Evolutionary conservation across 2,888 invertebrate species (phyloP).

Genomic region (Athalia cordata): DNA sequence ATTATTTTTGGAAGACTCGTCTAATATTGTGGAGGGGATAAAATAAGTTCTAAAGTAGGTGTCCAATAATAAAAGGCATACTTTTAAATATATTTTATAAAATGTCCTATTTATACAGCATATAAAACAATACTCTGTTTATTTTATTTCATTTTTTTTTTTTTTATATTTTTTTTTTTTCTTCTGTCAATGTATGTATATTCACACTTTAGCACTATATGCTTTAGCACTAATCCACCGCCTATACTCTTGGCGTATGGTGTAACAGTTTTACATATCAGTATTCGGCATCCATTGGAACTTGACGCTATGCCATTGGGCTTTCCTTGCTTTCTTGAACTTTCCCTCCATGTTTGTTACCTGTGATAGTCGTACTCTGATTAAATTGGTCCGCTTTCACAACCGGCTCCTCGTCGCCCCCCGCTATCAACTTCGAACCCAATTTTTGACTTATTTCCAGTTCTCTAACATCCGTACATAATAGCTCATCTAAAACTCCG

Average conservation of each 20-base stretch:
- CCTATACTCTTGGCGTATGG: slow-evolving; percentile 16
- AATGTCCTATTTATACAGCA: slow-evolving; percentile 73
- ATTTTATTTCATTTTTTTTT: slow-evolving; percentile 22
- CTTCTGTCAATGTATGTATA: slow-evolving; percentile 65
- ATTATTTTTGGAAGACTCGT: background rate
- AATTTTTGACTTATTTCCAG: slow-evolving; percentile 64
- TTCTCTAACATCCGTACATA: slow-evolving; percentile 63
- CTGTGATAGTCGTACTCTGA: slow-evolving; percentile 53
- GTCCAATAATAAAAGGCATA: slow-evolving; percentile 51
- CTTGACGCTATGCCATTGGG: slow-evolving; percentile 58
- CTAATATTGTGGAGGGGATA: background rate
- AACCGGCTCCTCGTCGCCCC: slow-evolving; percentile 16
- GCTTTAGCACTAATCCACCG: slow-evolving; percentile 62
- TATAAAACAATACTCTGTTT: slow-evolving; percentile 74
- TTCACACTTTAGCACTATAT: slow-evolving; percentile 72
- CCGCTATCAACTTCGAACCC: slow-evolving; percentile 56
- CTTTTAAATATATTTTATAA: slow-evolving; percentile 73
- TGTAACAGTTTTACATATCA: slow-evolving; percentile 25
- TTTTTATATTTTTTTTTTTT: background rate
- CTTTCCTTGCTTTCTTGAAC: slow-evolving; percentile 59
- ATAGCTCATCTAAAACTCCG: slow-evolving; percentile 61
- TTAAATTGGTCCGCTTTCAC: slow-evolving; percentile 60
- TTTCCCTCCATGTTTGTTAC: slow-evolving; percentile 51
- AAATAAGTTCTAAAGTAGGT: background rate
- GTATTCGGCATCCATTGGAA: background rate